These are phyloP conservation scores for Cyaniris semiargus DNA, from an alignment of 2,888 invertebrate genomes.

Conservation along the genomic window DNA sequence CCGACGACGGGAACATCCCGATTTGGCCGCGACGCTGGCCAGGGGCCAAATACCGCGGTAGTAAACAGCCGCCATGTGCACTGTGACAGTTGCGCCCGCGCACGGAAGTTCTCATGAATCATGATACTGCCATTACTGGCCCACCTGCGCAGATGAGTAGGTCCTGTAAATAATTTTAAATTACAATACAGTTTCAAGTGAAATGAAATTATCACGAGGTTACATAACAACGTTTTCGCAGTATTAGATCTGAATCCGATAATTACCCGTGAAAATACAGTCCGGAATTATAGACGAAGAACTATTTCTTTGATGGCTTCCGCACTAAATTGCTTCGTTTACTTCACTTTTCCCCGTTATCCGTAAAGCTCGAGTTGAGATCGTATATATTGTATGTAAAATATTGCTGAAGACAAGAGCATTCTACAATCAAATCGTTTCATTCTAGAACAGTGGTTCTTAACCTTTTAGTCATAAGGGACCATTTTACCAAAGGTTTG, in stretches of 20 bases:
- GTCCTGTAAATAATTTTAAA: too few species aligned
- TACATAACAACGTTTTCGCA: neutral
- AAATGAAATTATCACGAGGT: neutral
- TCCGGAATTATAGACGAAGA: too few species aligned
- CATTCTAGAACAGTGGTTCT: neutral
- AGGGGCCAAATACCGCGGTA: constrained; percentile 51
- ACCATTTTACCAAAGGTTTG: too few species aligned
- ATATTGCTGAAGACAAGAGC: too few species aligned
- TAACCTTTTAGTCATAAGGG: too few species aligned
- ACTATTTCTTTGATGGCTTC: too few species aligned
- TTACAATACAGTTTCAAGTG: neutral
- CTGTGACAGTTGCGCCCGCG: neutral
- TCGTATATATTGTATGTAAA: neutral
- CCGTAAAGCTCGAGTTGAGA: neutral
- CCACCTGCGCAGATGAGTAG: neutral
- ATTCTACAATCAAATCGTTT: neutral
- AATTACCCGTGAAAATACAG: neutral
- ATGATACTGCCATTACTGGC: too few species aligned
- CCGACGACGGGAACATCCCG: constrained; percentile 56
- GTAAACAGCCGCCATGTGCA: constrained; percentile 50
- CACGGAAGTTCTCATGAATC: neutral
- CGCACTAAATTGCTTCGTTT: too few species aligned
- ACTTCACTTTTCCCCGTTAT: too few species aligned
- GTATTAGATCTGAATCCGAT: neutral
- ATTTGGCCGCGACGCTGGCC: constrained; percentile 60